Conservation (phyloP, 2,888 invertebrate species). For the Cryptocephalus primarius region DNA sequence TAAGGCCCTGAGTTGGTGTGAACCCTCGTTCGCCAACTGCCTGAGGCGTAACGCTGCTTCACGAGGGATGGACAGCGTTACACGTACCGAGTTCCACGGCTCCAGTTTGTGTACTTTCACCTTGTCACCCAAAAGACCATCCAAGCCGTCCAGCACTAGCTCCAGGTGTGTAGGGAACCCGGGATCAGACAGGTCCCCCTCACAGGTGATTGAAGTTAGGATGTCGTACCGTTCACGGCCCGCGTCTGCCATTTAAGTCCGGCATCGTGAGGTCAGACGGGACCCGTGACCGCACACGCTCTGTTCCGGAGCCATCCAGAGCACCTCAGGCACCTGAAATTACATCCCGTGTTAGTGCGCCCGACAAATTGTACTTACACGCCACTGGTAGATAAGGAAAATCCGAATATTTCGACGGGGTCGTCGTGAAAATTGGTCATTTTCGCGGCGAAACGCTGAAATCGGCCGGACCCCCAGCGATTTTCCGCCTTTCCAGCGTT, state of each 20-base stretch:
- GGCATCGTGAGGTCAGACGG: constrained; percentile 18
- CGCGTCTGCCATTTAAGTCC: constrained; percentile 64
- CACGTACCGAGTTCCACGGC: constrained; percentile 97
- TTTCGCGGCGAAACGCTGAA: neutral
- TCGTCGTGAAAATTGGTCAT: neutral
- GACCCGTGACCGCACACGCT: constrained; percentile 9
- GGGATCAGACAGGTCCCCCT: constrained; percentile 83
- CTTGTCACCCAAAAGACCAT: constrained; percentile 51
- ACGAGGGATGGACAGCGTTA: constrained; percentile 93
- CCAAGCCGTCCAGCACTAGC: constrained; percentile 65
- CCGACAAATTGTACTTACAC: too few species aligned
- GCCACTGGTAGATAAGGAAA: constrained; percentile 1
- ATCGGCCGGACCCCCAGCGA: neutral
- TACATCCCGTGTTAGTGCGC: too few species aligned
- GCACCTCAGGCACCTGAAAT: constrained; percentile 24
- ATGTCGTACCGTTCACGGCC: constrained; percentile 55
- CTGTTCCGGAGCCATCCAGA: constrained; percentile 30
- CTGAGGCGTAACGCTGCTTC: constrained; percentile 88
- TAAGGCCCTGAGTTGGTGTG: constrained; percentile 76
- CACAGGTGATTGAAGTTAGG: constrained; percentile 79
- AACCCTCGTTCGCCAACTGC: constrained; percentile 85
- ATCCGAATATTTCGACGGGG: neutral
- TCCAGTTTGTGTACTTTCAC: constrained; percentile 71
- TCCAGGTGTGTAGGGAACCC: constrained; percentile 73
- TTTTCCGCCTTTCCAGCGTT: constrained; percentile 1